These are phyloP conservation scores for Larimichthys polyactis DNA, from an alignment of 2,113 vertebrate species.

Conservation along the genomic window DNA sequence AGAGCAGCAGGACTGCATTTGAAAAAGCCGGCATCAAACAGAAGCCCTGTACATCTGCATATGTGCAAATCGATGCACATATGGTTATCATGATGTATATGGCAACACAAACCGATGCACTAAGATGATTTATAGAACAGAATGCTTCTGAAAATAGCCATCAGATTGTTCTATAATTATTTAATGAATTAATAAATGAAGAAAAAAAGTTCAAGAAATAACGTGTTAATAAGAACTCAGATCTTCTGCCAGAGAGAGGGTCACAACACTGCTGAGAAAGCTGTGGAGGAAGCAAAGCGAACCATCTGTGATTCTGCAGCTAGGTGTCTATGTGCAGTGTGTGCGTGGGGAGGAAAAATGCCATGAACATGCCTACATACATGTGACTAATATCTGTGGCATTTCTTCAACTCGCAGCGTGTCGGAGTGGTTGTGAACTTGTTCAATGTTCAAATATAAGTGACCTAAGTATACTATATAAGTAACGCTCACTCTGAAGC, in stretches of 20 bases:
- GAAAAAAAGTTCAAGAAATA: constrained; percentile 42
- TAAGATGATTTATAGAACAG: constrained; percentile 15
- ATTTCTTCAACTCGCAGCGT: constrained; percentile 36
- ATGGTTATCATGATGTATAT: constrained; percentile 17
- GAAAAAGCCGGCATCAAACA: constrained; percentile 27
- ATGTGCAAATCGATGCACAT: constrained; percentile 8
- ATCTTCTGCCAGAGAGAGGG: constrained; percentile 55
- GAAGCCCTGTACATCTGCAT: constrained; percentile 2
- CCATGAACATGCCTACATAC: constrained; percentile 51
- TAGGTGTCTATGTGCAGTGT: constrained; percentile 56
- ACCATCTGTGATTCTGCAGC: constrained; percentile 74
- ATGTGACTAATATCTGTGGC: constrained; percentile 63
- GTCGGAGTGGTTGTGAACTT: background rate
- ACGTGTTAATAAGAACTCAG: constrained; percentile 51
- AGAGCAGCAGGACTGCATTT: constrained; percentile 8
- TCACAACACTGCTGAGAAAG: constrained; percentile 57
- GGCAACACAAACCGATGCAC: background rate
- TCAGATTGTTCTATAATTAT: constrained; percentile 5
- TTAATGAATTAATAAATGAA: constrained; percentile 30
- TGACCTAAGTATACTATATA: background rate
- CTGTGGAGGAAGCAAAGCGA: constrained; percentile 67
- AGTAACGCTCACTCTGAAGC: too few relatives aligned
- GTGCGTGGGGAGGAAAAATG: constrained; percentile 54
- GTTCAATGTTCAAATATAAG: background rate
- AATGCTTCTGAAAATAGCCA: constrained; percentile 6